Evolutionary conservation across 2,797 vertebrate genomes (phyloP), one percentile per base, ranked within the genome.

Genomic region (Silurus lanzhouensis): DNA sequence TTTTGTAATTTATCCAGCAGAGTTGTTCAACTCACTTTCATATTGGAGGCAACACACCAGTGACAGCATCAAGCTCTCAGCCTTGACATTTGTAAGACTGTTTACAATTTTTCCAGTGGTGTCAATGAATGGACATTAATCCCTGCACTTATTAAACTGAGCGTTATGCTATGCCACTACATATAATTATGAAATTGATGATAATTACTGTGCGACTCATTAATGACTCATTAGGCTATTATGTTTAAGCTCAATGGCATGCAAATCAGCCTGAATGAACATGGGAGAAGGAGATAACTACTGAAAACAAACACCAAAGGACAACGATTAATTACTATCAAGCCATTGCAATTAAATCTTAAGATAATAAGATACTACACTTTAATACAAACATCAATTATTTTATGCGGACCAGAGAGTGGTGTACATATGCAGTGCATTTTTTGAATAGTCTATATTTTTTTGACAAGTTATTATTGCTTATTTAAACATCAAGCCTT

Each of bases 141-240:
- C 85, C 74, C 72, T 78, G 66, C 83, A 81, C 67, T 78, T 82
- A 88, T 81, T 87, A 83, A 83, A 85, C 83, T 74, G 82, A 88
- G 89, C 88, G 92, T 91, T 92, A 93, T 92, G 90, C 91, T 92
- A 90, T 90, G 91, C 91, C 93, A 91, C 93, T 93, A 92, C 92
- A 93, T 91, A 91, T 94, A 94, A 95, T 95, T 94, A 95, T 90
- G 90, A 93, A 93, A 94, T 91, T 91, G 92, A 93, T 95, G 91
- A 93, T 95, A 95, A 95, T 95, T 94, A 95, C 91, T 85, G 87
- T 93, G 93, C 91, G 91, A 91, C 91, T 94, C 94, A 94, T 95
- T 95, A 95, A 94, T 89, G 90, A 92, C 91, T 94, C 93, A 94
- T 95, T 95, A 94, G 94, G 91, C 93, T 92, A 94, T 94, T 94